phyloP scores from a whole-genome alignment of 2,113 vertebrate genomes.

The Centropus unirufus region DNA sequence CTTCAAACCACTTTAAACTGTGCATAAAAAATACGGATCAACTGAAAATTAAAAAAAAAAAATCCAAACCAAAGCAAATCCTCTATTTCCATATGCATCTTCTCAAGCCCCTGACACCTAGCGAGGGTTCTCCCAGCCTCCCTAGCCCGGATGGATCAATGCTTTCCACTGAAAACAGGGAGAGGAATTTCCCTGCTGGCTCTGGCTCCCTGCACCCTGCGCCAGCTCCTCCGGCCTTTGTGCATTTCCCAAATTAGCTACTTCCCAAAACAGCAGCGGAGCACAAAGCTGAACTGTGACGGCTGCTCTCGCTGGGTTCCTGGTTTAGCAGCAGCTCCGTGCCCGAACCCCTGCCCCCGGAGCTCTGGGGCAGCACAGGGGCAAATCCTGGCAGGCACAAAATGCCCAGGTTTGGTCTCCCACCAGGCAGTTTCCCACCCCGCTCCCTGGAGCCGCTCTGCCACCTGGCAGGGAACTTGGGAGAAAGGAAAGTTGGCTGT shows the following conservation, averaged over 20 bases:
- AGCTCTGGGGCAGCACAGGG: rapidly evolving
- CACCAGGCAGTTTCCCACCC: not conserved
- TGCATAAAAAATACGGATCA: rapidly evolving
- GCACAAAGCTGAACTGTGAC: rapidly evolving
- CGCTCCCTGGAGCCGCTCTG: rapidly evolving
- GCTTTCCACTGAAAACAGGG: not conserved
- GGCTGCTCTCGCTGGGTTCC: rapidly evolving
- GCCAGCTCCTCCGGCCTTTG: constrained; percentile 5
- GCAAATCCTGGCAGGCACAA: not conserved
- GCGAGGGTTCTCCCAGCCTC: not conserved
- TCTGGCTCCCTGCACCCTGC: rapidly evolving
- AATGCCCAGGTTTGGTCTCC: not conserved
- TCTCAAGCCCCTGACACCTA: not conserved
- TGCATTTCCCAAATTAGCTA: not conserved
- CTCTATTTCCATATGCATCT: not conserved
- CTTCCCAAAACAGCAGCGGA: constrained; percentile 31
- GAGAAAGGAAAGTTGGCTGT: not conserved
- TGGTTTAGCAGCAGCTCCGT: not conserved
- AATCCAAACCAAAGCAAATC: not conserved
- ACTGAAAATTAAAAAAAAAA: not conserved
- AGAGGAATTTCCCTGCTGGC: constrained; percentile 47
- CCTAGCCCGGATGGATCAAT: not conserved
- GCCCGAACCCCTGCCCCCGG: rapidly evolving
- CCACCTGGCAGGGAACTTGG: no score
- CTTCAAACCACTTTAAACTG: not conserved